Base-by-base conservation (phyloP, 2,113 vertebrate species). In the Macheiramphus alcinus region DNA sequence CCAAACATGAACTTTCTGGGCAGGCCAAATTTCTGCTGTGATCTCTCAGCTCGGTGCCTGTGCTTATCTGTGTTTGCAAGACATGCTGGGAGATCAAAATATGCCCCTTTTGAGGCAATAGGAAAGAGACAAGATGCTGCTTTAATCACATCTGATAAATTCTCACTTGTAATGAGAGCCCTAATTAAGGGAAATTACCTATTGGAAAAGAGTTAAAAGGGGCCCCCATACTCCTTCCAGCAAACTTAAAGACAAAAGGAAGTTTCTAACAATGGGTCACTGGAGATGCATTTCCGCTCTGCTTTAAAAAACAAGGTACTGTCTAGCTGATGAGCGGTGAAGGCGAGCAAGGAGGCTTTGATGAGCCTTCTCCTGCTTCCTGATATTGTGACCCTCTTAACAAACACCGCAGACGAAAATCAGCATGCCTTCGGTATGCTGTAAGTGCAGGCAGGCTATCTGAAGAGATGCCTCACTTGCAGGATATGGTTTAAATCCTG, bases 281-380 rank as follows among this genome's bases (percentile, higher is more conserved):
- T 99, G 98, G 99, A 99, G 99, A 99, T 99, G 99, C 99, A 99
- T 99, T 99, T 99, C 99, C 99, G 98, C 95, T 95, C 94, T 16
- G 96, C 96, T 99, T 99, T 99, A 99, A 99, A 99, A 99, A 98
- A 98, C 98, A 99, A 98, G 98, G 97, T 97, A 98, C 95, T 98
- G 98, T 98, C 98, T 98, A 98, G 98, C 98, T 98, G 98, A 99
- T 98, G 98, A 99, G 99, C 97, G 98, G 98, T 97, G 97, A 95
- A 98, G 97, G 98, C 98, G 84, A 98, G 95, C 94, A 95, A 94
- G 13, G 73, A 93, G 55, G 97, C 99, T 99, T 99, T 99, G 99
- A 99, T 99, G 99, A 99, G 98, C 98, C 99, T 98, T 99, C 98
- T 99, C 99, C 98, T 97, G 98, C 99, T 99, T 99, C 99, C 99